phyloP scores from a whole-genome alignment of 2,888 invertebrate species.

The Acrobasis suavella region DNA sequence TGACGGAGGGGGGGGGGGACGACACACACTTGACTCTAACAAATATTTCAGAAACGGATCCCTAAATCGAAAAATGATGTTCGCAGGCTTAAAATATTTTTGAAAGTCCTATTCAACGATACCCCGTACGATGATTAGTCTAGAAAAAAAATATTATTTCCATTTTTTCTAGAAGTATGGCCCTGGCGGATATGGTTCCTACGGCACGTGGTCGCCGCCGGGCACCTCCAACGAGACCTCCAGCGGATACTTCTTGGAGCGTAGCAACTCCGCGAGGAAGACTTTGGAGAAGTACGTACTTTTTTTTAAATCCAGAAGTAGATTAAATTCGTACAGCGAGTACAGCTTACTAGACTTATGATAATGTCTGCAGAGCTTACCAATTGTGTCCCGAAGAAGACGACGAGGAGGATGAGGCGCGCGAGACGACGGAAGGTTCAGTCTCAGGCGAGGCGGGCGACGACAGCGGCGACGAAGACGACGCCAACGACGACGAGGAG shows the following conservation, averaged over 20 bases:
- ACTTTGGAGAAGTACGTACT: conserved; percentile 84
- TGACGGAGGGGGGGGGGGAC: too few species aligned
- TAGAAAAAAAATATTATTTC: too few species aligned
- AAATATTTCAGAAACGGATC: too few species aligned
- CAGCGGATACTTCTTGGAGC: conserved; percentile 96
- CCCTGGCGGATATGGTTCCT: conserved; percentile 86
- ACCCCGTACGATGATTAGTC: too few species aligned
- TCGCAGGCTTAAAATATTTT: too few species aligned
- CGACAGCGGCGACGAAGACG: conserved; percentile 51
- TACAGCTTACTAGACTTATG: neutral
- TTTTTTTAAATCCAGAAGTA: neutral
- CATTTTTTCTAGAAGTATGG: conserved; percentile 73
- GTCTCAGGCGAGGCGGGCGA: conserved; percentile 43
- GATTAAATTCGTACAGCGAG: neutral
- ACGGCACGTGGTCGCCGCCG: conserved; percentile 96
- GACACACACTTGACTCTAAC: too few species aligned
- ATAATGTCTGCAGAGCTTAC: conserved; percentile 57
- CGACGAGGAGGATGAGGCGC: conserved; percentile 71
- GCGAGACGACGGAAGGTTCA: conserved; percentile 52
- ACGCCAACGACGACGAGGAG: conserved; percentile 36
- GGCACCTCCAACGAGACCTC: conserved; percentile 97
- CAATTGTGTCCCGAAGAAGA: conserved; percentile 76
- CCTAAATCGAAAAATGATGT: too few species aligned
- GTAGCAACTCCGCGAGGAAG: conserved; percentile 95
- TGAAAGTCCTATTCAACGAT: too few species aligned